Evolutionary conservation across 2,888 invertebrate genomes (phyloP), one percentile per base, ranked within the genome.

Genomic region (Eilema depressum): DNA sequence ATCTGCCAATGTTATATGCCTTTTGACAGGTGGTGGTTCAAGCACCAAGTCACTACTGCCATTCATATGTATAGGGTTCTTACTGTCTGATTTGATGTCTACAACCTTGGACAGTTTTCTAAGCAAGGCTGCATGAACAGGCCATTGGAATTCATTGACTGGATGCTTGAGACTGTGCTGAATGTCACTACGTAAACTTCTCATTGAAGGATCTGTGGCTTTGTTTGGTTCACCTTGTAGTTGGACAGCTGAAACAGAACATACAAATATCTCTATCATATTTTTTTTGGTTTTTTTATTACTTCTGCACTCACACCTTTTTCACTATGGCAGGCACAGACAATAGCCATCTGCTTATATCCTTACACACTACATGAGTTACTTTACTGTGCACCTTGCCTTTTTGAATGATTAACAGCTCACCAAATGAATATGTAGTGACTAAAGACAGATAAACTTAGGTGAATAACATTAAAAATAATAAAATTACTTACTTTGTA

Each of bases 401-500:
- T 30, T 3, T 30, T 7, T 7, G 3, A 30, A 30, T 30, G 7
- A 7, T 37, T 3, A 37, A 37, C 12, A 37, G 12, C 1, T 37
- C 12, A 37, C 12, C 1, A 37, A 41, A 17, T 14, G 11, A 37
- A 17, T 17, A 41, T 41, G 14, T 1, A 30, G n/a, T n/a, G 12
- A 30, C 17, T 61, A 33, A 30, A 61, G 2, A n/a, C 12, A 11
- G 20, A n/a, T 12, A 33, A 61, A 60, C 28, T 60, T 26, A 5
- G 4, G 17, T 26, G 2, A 20, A 62, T n/a, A 33, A 30, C 30
- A 63, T 11, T 20, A 47, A 53, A 3, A 30, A 26, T 57, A n/a
- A 11, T n/a, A 14, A 60, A 25, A 14, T 62, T 70, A 95, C 97
- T 96, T 95, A 98, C 98, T 97, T 96, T 98, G 97, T 89, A 98